A percentile compares a stretch with the other conserved stretches of the same genome.
Evolutionary conservation across 2,797 vertebrate species (phyloP).

Genomic region (Ispidina picta): DNA sequence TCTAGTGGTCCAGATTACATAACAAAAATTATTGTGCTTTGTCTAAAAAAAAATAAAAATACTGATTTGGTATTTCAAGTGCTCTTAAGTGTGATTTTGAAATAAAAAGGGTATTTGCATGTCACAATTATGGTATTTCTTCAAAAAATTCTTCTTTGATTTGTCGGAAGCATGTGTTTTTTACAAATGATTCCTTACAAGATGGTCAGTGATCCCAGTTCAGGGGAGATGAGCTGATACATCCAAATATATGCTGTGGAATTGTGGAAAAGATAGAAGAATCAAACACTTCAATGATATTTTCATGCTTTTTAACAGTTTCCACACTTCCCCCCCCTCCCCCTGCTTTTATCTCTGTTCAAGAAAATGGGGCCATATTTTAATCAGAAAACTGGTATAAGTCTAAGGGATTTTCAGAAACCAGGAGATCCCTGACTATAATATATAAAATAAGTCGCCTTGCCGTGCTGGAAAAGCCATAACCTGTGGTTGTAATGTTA

Average conservation of each 20-base stretch:
- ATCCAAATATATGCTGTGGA: background rate
- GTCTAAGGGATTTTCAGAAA: background rate
- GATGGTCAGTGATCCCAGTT: background rate
- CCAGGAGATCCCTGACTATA: background rate
- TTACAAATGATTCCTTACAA: background rate
- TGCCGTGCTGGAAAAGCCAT: background rate
- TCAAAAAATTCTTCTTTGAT: too few species aligned
- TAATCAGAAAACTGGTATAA: background rate
- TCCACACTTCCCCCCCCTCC: background rate
- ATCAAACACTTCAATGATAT: background rate
- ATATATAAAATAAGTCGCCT: background rate
- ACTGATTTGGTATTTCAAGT: too few species aligned
- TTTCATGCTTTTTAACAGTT: background rate
- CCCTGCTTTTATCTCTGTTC: background rate
- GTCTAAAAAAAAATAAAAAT: too few species aligned
- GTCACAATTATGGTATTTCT: too few species aligned
- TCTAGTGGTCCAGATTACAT: too few species aligned
- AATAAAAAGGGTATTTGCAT: too few species aligned
- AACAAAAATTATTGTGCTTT: too few species aligned
- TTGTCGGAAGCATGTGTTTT: background rate
- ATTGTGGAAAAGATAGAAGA: background rate
- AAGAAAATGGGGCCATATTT: background rate
- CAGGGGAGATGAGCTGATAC: background rate
- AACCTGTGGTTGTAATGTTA: background rate
- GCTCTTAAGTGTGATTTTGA: too few species aligned